Evolutionary conservation across 1,140 invertebrate species (phyloP).

Genomic region (Psilanteris sp.): DNA sequence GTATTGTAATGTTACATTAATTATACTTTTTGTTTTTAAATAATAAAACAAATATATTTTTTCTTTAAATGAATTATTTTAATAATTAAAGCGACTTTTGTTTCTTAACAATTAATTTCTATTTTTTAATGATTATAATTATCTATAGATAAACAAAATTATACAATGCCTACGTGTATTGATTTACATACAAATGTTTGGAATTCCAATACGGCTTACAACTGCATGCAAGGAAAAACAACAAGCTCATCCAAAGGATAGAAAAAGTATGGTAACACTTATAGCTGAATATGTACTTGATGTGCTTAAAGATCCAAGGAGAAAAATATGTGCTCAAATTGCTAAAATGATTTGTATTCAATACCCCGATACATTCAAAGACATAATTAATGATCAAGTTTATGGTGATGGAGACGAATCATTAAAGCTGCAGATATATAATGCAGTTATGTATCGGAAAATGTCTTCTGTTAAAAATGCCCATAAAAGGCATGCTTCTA

Average conservation of each 20-base stretch:
- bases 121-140: too few species aligned
- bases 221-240: slow-evolving; percentile 6
- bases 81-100: too few species aligned
- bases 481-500: not conserved
- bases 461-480: not conserved
- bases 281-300: slow-evolving; percentile 5
- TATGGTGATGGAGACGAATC: slow-evolving; percentile 24
- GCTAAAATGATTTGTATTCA: not conserved
- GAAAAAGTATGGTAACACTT: not conserved
- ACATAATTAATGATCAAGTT: slow-evolving; percentile 6
- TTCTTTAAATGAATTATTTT: too few species aligned
- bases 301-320: slow-evolving; percentile 15
- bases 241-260: slow-evolving; percentile 1
- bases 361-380: slow-evolving; percentile 27
- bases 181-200: slow-evolving; percentile 10
- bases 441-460: slow-evolving; percentile 17
- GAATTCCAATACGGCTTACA: not conserved
- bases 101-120: too few species aligned
- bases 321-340: not conserved
- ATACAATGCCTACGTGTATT: not conserved
- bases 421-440: slow-evolving; percentile 18
- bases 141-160: too few species aligned
- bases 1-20: too few species aligned
- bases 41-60: too few species aligned
- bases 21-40: too few species aligned